Conservation (phyloP, 2,888 invertebrate genomes). For the Patella caerulea region DNA sequence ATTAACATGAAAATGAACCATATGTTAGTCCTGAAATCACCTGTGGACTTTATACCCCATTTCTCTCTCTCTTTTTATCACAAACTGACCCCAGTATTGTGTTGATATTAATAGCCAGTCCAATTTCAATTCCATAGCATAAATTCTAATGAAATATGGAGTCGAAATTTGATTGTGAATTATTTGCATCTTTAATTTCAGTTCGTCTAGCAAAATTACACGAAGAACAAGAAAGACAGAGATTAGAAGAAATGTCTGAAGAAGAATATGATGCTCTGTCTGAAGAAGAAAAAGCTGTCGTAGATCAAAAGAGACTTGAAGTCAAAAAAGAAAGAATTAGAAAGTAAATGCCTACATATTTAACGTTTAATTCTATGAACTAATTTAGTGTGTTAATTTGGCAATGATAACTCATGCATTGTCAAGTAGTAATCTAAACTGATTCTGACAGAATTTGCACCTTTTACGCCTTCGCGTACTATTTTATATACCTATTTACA, state of each 20-base stretch:
- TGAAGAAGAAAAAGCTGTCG: constrained; percentile 64
- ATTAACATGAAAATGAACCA: no score
- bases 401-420: neutral
- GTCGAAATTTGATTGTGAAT: no score
- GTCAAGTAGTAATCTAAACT: neutral
- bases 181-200: constrained; percentile 21
- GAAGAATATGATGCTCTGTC: constrained; percentile 71
- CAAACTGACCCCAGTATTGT: no score
- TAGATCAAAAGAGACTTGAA: constrained; percentile 68
- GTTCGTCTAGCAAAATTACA: constrained; percentile 49
- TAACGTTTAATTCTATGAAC: no score
- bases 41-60: no score
- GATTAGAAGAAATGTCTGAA: constrained; percentile 71
- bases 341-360: constrained; percentile 51
- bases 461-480: neutral
- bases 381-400: neutral
- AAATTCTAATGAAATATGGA: no score
- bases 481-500: neutral
- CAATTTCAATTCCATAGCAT: no score
- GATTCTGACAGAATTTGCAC: no score
- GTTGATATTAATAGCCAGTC: no score
- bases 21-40: no score
- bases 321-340: constrained; percentile 69
- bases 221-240: constrained; percentile 61
- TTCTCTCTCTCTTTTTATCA: no score